Evolutionary conservation across 2,888 invertebrate genomes (phyloP), one percentile per base, ranked within the genome.

Genomic region (Apotomis betuletana): DNA sequence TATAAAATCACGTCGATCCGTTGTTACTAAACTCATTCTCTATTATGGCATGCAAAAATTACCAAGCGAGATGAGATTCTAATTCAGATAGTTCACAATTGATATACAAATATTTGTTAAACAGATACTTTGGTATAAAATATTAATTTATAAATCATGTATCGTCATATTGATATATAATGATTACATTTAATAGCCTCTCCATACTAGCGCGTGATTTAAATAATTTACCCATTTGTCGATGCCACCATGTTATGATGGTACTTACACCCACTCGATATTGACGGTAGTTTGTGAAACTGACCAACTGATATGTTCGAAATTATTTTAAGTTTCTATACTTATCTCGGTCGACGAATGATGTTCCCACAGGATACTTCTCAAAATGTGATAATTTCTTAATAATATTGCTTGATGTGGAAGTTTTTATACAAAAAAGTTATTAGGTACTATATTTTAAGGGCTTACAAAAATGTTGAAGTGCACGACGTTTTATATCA

Each of bases 141-240:
- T n/a, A 6, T 46, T 54, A 38, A 52, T 63, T 44, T 65, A 60
- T 52, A 69, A 54, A 68, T 64, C 52, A 69, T 61, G 63, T 61
- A 69, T 67, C 49, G 38, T 58, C 52, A 54, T 67, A 27, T 69
- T 55, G 55, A 61, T 64, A 51, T 41, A 49, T 51, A 63, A 62
- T 62, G 62, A 62, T 62, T 55, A 38, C 55, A 36, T 49, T 54
- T 63, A 69, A 63, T 58, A 38, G 55, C 9, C 15, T 58, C 49
- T 58, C 62, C 49, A 69, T 69, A 46, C 51, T 59, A 60, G 62
- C 59, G 68, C 51, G 57, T 80, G 79, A 89, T 89, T 89, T 87
- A 83, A 89, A 90, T 88, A 88, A 88, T 88, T 87, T 83, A 79
- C 78, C 86, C 83, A 87, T 90, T 87, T 87, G 83, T 87, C 81